phyloP scores from a whole-genome alignment of 1,140 invertebrate genomes.

The Macrobrachium rosenbergii region DNA sequence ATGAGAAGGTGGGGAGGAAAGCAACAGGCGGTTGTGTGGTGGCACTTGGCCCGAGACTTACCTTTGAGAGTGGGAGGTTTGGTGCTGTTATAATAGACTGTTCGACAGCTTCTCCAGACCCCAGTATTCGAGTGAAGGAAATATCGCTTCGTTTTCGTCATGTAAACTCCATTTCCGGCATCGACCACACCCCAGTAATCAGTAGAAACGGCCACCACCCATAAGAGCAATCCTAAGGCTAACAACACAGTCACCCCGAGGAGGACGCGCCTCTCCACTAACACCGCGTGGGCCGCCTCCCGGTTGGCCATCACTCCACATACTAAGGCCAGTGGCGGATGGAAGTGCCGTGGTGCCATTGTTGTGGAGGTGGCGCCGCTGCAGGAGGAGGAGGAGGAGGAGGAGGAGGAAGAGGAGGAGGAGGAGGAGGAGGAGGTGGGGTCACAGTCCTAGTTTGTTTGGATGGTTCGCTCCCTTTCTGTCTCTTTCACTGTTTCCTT shows the following conservation, averaged over 20 bases:
- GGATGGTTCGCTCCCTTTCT: neutral
- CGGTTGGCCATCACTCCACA: constrained; percentile 38
- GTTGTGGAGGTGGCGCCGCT: neutral
- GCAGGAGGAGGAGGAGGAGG: neutral
- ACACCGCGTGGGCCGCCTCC: constrained; percentile 53
- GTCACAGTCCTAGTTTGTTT: neutral
- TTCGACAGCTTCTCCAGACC: constrained; percentile 78
- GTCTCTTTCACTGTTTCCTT: too few species aligned
- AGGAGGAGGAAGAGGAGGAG: neutral
- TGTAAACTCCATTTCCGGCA: constrained; percentile 74
- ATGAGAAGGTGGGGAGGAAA: too few species aligned
- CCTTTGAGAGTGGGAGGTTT: constrained; percentile 51
- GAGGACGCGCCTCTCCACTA: constrained; percentile 77
- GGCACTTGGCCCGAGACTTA: constrained; percentile 60
- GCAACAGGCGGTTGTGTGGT: neutral
- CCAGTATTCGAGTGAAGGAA: constrained; percentile 78
- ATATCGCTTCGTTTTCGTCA: constrained; percentile 74
- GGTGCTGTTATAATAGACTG: constrained; percentile 55
- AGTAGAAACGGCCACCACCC: constrained; percentile 82
- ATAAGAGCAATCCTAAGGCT: constrained; percentile 78
- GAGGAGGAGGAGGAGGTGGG: neutral
- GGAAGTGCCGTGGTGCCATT: neutral
- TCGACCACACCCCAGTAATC: constrained; percentile 81
- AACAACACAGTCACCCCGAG: constrained; percentile 79
- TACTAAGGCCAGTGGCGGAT: neutral